Base-by-base conservation (phyloP, 1,140 invertebrate genomes). In the Papilio dardanus region DNA sequence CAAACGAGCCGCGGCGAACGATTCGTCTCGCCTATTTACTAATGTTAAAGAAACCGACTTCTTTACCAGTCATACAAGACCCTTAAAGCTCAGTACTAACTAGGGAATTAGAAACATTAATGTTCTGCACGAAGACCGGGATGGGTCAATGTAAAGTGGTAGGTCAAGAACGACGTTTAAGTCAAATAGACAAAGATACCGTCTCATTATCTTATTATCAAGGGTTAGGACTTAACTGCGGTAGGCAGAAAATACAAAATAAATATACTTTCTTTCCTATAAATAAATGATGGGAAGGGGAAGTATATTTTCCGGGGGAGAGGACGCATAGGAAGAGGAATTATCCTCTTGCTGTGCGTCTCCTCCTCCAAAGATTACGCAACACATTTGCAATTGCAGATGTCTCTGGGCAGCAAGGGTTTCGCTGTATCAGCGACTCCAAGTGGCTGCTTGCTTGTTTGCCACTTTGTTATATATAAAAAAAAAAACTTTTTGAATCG, bases 1-100 rank as follows among this genome's bases (percentile, higher is more conserved):
- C 85, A 91, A 88, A 91, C 77, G 40, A 10, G 79, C 89, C 89
- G 89, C 79, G n/a, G 71, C 85, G 89, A 91, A 86, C 89, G 89
- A 91, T 91, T 89, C 86, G 88, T 91, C 85, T 80, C 81, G 85
- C 80, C 84, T 86, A 86, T 89, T 88, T 86, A 73, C 71, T 16
- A 54, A 73, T 73, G 71, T 73, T 73, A 73, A 62, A 73, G 71
- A 73, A 58, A 73, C 71, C 71, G 46, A 28, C 71, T 31, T 5
- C 16, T 30, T 19, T 2, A 73, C 71, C 71, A 89, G 79, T 83
- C 77, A 80, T 79, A 83, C 81, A 77, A 80, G 82, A 86, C 67
- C 78, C 76, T 76, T 42, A 19, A 40, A 6, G 4, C 10, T 24
- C 31, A 46, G 31, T n/a, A 19, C 30, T 10, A 33, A 0, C 7